Evolutionary conservation across 2,113 vertebrate genomes (phyloP), one percentile per base, ranked within the genome.

Genomic region (Nyctereutes procyonoides): DNA sequence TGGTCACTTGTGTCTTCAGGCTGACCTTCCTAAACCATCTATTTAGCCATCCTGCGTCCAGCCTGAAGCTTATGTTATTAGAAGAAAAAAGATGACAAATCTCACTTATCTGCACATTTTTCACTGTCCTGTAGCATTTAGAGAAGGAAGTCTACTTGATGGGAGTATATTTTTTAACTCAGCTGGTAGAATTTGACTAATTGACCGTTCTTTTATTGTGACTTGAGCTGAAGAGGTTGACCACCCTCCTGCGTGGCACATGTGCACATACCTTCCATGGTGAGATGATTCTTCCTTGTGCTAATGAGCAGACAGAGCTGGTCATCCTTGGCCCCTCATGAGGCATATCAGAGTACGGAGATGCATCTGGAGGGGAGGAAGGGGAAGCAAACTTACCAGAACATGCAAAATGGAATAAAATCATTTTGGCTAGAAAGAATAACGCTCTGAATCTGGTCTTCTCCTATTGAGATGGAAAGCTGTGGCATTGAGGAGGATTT

Each of bases 341-440:
- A 95, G 74, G 51, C 63, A 55, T 93, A 58, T 97, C 51, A n/a
- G 90, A 88, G 51, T 65, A 38, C 19, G 32, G 28, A 92, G 30
- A 82, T 93, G 67, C 14, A 84, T 60, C 12, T 83, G 62, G 76
- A 60, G 65, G 65, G n/a, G 51, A 20, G 87, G 51, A 69, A 85
- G 10, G 56, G 82, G 28, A 79, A 96, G 35, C 65, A 82, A 88
- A 51, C 53, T 74, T 26, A 74, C 30, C 15, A 24, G 65, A 96
- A 76, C 43, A 6, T 62, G 81, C 20, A 88, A 53, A 96, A 71
- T 69, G 56, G 93, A 97, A 96, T 97, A 93, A 97, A 96, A 71
- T 85, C 26, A 67, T 90, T 84, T 96, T 90, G 71, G 53, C 85
- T 94, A 15, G 53, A 69, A 87, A 82, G 82, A 90, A 14, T 71